phyloP scores from a whole-genome alignment of 2,888 invertebrate genomes.

The Drosophila robusta region DNA sequence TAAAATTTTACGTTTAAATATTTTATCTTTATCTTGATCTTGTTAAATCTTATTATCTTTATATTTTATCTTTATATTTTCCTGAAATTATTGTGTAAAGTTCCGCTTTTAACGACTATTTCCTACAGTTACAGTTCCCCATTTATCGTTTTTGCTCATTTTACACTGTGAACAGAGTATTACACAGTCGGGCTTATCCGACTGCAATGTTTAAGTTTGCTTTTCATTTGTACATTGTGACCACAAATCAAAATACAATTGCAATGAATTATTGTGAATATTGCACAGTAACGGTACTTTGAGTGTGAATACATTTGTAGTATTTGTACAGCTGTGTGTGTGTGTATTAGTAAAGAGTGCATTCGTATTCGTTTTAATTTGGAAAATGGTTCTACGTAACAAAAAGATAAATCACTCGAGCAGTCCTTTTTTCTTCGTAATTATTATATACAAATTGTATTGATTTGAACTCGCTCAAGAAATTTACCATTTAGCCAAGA shows the following conservation, averaged over 20 bases:
- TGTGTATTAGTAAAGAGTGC: background rate
- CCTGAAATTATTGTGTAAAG: no score
- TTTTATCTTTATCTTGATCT: no score
- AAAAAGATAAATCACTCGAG: background rate
- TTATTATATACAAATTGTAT: background rate
- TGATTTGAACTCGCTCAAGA: background rate
- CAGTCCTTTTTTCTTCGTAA: background rate
- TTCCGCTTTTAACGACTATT: no score
- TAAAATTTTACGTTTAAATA: no score
- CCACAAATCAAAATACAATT: conserved; percentile 34
- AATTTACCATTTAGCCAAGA: conserved; percentile 26
- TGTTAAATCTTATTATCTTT: no score
- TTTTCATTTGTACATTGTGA: conserved; percentile 29
- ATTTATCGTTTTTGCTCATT: no score
- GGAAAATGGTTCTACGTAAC: conserved; percentile 1
- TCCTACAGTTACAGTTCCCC: no score
- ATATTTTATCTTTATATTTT: no score
- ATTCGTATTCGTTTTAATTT: conserved; percentile 12
- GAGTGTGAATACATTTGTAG: conserved; percentile 2
- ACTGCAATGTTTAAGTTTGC: background rate
- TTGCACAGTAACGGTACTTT: conserved; percentile 11
- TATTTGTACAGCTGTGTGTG: conserved; percentile 7
- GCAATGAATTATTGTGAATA: conserved; percentile 33
- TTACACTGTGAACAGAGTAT: conserved; percentile 22
- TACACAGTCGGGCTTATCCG: conserved; percentile 3